Base-by-base conservation (phyloP, 1,140 invertebrate genomes). In the Pseudomyrmex pallidus region DNA sequence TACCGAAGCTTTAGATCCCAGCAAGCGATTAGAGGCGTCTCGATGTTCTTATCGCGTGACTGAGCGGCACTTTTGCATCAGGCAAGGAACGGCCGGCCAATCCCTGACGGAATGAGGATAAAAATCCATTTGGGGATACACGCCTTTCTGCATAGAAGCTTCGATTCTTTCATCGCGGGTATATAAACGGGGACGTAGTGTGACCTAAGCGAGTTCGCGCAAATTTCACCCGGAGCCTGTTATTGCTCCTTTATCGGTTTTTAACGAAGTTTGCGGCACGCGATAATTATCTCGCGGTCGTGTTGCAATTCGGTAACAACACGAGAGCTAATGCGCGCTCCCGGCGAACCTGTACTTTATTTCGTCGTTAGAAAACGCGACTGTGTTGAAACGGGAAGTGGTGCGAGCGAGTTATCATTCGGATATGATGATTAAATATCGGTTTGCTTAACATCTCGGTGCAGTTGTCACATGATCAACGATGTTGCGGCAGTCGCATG, bases 1-100 rank as follows among this genome's bases (percentile, higher is more conserved):
- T 67, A 54, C 68, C 61, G 52, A 59, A 63, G 77, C 35, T 70
- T 83, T 77, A 64, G 64, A 85, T 85, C 50, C 10, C 2, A 35
- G 20, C 8, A 52, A n/a, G 15, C 20, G 83, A 84, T 77, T 76
- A 61, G 25, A 35, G 25, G 20, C 64, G 44, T 4, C 57, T 15
- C 61, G 85, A 84, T 84, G 82, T 64, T 78, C 74, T 77, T 72
- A 84, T 84, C 74, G 82, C 84, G 48, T 82, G 76, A 85, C 68
- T 86, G 12, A 54, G 20, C 7, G 59, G 13, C n/a, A 44, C 59
- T 57, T 35, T 13, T 54, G 44, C 52, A 70, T 73, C 25, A 48
- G 7, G n/a, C 57, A n/a, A 62, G 13, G 20, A 54, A 57, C 10
- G 25, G 59, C 44, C 20, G 22, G 46, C 17, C 35, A 35, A 52